A percentile compares a stretch with the other conserved stretches of the same genome.
Conservation (phyloP, 1,140 invertebrate genomes). For the Eufriesea mexicana region DNA sequence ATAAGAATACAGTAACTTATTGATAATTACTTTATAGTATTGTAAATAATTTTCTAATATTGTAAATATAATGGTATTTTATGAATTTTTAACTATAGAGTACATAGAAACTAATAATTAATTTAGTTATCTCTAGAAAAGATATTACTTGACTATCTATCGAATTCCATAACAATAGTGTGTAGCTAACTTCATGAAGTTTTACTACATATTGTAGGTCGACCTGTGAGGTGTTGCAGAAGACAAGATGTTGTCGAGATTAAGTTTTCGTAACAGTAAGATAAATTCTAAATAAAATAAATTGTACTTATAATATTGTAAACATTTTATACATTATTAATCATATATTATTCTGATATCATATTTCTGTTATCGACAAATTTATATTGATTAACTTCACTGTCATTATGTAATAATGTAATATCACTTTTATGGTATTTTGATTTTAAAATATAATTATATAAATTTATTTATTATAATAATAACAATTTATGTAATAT, state of each 20-base stretch:
- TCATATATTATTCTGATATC: not conserved
- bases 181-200: conserved; percentile 1
- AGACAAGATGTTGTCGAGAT: conserved; percentile 60
- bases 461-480: not conserved
- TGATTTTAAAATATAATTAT: not conserved
- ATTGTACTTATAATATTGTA: not conserved
- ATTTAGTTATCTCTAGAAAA: not conserved
- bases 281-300: conserved; percentile 1
- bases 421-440: not conserved
- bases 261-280: conserved; percentile 58
- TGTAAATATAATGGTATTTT: not conserved
- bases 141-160: not conserved
- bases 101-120: not conserved
- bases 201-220: too few relatives aligned
- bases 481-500: too few relatives aligned
- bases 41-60: not conserved
- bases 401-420: conserved; percentile 57
- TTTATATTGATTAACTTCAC: conserved; percentile 15
- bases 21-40: not conserved
- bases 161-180: not conserved
- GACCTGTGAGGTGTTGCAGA: not conserved
- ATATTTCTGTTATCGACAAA: conserved; percentile 7
- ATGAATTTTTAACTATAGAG: not conserved
- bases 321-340: not conserved
- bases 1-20: not conserved